Evolutionary conservation across 2,888 invertebrate genomes (phyloP).

Genomic region (Lagria hirta): DNA sequence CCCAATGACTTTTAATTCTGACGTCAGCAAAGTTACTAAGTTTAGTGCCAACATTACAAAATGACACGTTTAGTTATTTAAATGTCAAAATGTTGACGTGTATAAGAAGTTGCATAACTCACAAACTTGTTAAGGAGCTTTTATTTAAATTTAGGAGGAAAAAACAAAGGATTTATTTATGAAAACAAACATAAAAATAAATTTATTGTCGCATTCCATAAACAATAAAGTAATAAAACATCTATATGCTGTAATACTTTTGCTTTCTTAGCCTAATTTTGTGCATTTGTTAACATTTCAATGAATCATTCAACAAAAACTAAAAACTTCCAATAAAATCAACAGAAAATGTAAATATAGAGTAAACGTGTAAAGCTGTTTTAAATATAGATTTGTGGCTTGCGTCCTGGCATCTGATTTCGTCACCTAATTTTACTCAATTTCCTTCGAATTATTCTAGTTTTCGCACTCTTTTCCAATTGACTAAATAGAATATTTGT

Average conservation of each 20-base stretch:
- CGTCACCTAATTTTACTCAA: conserved; percentile 9
- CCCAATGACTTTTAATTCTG: too few species aligned
- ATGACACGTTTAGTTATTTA: too few species aligned
- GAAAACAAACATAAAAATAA: conserved; percentile 25
- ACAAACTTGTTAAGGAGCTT: too few species aligned
- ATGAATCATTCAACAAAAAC: conserved; percentile 16
- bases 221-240: conserved; percentile 17
- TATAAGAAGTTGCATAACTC: too few species aligned
- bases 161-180: too few species aligned
- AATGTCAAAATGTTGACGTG: too few species aligned
- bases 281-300: conserved; percentile 12
- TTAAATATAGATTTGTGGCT: conserved; percentile 11
- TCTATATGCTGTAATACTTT: conserved; percentile 20
- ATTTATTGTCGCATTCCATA: conserved; percentile 29
- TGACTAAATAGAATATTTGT: conserved; percentile 32
- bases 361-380: conserved; percentile 11
- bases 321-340: conserved; percentile 8
- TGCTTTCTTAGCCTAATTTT: conserved; percentile 3
- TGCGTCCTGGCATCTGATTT: conserved; percentile 17
- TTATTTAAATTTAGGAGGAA: too few species aligned
- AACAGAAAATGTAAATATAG: conserved; percentile 3
- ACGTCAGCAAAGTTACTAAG: too few species aligned
- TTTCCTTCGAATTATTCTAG: conserved; percentile 3
- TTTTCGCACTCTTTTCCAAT: conserved; percentile 27
- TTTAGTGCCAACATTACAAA: too few species aligned